Evolutionary conservation across 2,113 vertebrate species (phyloP), one percentile per base, ranked within the genome.

Genomic region (Lates calcarifer): DNA sequence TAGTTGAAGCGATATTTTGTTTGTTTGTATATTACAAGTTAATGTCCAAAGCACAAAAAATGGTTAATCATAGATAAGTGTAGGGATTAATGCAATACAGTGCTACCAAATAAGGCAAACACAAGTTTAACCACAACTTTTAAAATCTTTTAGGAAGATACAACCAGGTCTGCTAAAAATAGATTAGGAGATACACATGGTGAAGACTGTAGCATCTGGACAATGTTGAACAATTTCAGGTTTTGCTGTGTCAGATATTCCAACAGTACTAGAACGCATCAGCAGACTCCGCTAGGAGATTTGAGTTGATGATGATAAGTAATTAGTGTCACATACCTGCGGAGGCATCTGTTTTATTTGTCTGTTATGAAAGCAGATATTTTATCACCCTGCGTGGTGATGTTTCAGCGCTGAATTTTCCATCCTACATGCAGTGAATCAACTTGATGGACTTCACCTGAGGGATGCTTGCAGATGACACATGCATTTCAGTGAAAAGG

Each of bases 311-410:
- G 1, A 55, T n/a, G 26, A 58, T 22, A 60, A 51, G 43, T 12
- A 53, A 22, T 43, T 35, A 56, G 39, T 35, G 13, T 57, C 74
- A 70, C 69, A 70, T 70, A 82, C 58, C 70, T 74, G 51, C 55
- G 28, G 26, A 73, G 28, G 14, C 35, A 55, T 74, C 39, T 49
- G 47, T 43, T 62, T 64, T 33, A 74, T 64, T 47, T 20, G 45
- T 45, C 22, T 6, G 5, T 51, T 61, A 35, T 35, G 28, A 31
- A 33, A 53, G 24, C 26, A 43, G n/a, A 57, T 39, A 41, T 28
- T 51, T 79, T 22, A 57, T 57, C 39, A 29, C 41, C 7, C 31
- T 69, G 56, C 12, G 51, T 37, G 15, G 0, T 45, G n/a, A 18
- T 66, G 9, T 29, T n/a, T 15, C 55, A 33, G 22, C 29, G 31